phyloP scores from a whole-genome alignment of 2,113 vertebrate genomes.

The Crocuta crocuta region DNA sequence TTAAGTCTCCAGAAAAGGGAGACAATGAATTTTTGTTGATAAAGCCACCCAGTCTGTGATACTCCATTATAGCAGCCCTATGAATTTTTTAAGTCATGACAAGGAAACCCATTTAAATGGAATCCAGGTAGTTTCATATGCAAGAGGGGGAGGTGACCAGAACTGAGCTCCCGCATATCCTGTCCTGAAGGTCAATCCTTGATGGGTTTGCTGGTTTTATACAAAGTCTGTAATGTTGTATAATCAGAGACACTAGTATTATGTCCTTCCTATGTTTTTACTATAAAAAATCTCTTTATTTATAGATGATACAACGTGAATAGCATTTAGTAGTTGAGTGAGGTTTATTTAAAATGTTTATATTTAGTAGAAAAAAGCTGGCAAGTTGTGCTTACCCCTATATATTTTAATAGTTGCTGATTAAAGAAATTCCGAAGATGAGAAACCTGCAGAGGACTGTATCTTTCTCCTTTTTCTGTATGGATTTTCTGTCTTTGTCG shows the following conservation, averaged over 20 bases:
- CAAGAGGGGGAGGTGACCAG: background rate
- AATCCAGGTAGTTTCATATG: background rate
- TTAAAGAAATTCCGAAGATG: background rate
- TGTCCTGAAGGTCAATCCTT: rapidly evolving
- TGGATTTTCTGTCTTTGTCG: background rate
- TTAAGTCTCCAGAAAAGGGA: background rate
- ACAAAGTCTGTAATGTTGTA: background rate
- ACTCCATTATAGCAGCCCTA: background rate
- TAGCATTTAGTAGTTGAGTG: background rate
- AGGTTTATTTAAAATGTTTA: background rate
- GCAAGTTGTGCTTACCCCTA: background rate
- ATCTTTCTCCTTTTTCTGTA: background rate
- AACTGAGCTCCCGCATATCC: rapidly evolving
- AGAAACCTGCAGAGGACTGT: background rate
- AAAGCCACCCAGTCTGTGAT: background rate
- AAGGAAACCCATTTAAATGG: background rate
- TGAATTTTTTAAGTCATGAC: background rate
- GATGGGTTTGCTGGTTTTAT: background rate
- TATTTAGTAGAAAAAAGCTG: background rate
- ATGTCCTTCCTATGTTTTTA: background rate
- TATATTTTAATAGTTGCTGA: background rate
- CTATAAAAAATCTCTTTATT: background rate
- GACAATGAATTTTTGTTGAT: background rate
- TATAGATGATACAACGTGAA: background rate
- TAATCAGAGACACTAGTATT: background rate